Evolutionary conservation across 2,888 invertebrate genomes (phyloP).

Genomic region (Dione juno): DNA sequence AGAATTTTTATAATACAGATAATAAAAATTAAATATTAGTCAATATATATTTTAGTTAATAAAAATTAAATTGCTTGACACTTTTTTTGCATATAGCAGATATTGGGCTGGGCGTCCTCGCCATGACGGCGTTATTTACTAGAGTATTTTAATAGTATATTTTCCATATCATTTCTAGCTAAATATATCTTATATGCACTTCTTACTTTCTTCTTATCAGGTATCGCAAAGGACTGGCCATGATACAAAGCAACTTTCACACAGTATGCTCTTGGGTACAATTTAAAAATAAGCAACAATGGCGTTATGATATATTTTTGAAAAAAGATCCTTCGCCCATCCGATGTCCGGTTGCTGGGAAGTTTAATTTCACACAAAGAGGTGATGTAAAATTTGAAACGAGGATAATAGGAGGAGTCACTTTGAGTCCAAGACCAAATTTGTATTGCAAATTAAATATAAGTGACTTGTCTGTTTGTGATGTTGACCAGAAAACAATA

Average conservation of each 20-base stretch:
- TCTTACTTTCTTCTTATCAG: too few species aligned
- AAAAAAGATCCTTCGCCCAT: constrained; percentile 96
- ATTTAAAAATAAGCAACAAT: constrained; percentile 91
- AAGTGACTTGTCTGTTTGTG: constrained; percentile 98
- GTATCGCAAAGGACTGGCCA: constrained; percentile 93
- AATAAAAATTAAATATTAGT: too few species aligned
- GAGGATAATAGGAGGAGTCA: constrained; percentile 97
- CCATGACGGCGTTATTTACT: too few species aligned
- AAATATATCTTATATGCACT: constrained; percentile 46
- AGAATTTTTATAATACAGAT: too few species aligned
- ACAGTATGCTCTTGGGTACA: constrained; percentile 98
- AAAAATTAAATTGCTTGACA: too few species aligned
- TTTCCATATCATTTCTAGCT: too few species aligned
- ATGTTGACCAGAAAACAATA: constrained; percentile 96
- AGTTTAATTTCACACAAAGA: constrained; percentile 95
- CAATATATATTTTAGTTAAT: too few species aligned
- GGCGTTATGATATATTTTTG: constrained; percentile 94
- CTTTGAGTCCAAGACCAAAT: constrained; percentile 95
- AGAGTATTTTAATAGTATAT: too few species aligned
- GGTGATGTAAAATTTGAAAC: constrained; percentile 97
- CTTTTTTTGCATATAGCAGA: too few species aligned
- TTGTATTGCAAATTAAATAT: constrained; percentile 96
- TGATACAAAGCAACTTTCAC: constrained; percentile 94
- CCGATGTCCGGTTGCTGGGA: constrained; percentile 97
- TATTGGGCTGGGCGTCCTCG: too few species aligned